phyloP scores from a whole-genome alignment of 2,113 vertebrate species.

The Clarias gariepinus region DNA sequence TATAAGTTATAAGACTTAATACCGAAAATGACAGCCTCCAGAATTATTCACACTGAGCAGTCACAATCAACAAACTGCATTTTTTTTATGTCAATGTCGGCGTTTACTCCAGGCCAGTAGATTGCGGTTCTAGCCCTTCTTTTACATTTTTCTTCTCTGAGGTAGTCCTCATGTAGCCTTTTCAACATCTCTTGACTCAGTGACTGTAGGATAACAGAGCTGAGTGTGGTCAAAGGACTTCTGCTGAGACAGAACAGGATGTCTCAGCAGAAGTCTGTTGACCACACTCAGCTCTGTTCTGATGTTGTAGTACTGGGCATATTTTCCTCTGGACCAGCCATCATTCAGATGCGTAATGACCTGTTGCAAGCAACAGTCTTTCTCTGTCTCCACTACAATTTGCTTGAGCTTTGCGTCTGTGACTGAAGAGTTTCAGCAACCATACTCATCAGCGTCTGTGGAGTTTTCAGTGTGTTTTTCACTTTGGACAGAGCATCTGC shows the following conservation, averaged over 20 bases:
- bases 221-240: too few species aligned
- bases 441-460: slow-evolving; percentile 28
- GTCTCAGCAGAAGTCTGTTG: slow-evolving; percentile 27
- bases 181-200: slow-evolving; percentile 34
- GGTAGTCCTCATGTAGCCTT: slow-evolving; percentile 37
- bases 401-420: slow-evolving; percentile 35
- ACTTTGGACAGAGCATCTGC: slow-evolving; percentile 29
- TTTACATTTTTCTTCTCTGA: slow-evolving; percentile 40
- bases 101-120: slow-evolving; percentile 41
- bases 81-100: slow-evolving; percentile 26
- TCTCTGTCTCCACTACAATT: slow-evolving; percentile 36
- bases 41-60: neutral
- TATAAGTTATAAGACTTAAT: neutral
- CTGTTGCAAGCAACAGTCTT: slow-evolving; percentile 10
- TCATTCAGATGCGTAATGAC: slow-evolving; percentile 30
- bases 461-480: neutral
- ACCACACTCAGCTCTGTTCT: slow-evolving; percentile 30
- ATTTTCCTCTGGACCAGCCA: neutral
- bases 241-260: too few species aligned
- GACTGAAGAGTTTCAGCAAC: slow-evolving; percentile 19
- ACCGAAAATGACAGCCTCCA: neutral
- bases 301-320: slow-evolving; percentile 27
- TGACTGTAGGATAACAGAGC: slow-evolving; percentile 25
- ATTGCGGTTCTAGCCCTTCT: slow-evolving; percentile 28
- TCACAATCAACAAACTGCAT: neutral